Evolutionary conservation across 2,113 vertebrate species (phyloP), one percentile per base, ranked within the genome.

Genomic region (Atherinomorus stipes): DNA sequence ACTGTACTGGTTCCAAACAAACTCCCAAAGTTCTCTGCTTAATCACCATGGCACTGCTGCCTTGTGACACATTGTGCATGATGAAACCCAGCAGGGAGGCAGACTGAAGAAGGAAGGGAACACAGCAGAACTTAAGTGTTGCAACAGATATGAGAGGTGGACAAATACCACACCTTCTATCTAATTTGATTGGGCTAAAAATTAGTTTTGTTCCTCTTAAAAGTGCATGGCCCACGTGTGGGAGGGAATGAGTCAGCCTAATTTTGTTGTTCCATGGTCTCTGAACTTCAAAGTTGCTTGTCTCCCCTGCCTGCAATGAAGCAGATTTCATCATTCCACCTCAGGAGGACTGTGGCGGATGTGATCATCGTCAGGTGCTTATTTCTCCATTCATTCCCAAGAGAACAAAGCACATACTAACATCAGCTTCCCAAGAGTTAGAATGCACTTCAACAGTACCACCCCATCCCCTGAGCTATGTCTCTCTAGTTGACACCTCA

Each of bases 61-160:
- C 81, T 85, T 86, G 88, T 89, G 90, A 88, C 84, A 90, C 87
- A 78, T 13, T 87, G 68, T 69, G 83, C 75, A 90, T 92, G 88
- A 90, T 88, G 87, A 91, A 93, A 91, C 87, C 81, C 89, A 91
- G 91, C 90, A 70, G 88, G 89, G 85, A 91, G 67, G 52, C 88
- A 42, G 74, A 49, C 59, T 65, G 56, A 52, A 78, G 82, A 76
- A 77, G 47, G 82, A 78, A 73, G 47, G 64, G 74, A 89, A 70
- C 62, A 62, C 51, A 81, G 81, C 47, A 76, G 44, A 85, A 82
- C 70, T 80, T 63, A 88, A 85, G 80, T 82, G 81, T 91, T 89
- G 85, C 90, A 86, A 91, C 83, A 91, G 80, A 88, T 79, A 80
- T 54, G 60, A 84, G 63, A 79, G 72, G 59, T 76, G 85, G 80